Evolutionary conservation across 2,113 vertebrate genomes (phyloP), one percentile per base, ranked within the genome.

Genomic region (Drymodes brunneopygia): DNA sequence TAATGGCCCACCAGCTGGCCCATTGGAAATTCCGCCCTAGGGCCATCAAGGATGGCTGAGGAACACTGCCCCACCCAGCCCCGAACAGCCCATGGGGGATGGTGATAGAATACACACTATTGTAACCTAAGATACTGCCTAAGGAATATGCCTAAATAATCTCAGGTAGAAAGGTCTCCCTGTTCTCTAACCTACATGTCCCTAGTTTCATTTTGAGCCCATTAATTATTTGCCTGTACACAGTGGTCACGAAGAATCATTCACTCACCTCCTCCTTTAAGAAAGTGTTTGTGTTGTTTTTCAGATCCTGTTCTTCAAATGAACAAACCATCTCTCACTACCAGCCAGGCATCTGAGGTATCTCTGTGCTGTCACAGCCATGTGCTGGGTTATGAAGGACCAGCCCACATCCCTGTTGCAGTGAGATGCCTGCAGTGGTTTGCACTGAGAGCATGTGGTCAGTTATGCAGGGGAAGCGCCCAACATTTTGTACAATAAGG

Each of bases 371-470:
- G 11, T 18, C 12, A 2, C 21, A 72, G 42, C 35, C 15, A 15
- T 5, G 1, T 4, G 14, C 48, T 61, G 65, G 18, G 50, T 19
- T 56, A 61, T 25, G 33, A 82, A 36, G 12, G 15, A 58, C 18
- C 7, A 25, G 25, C 11, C 51, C 45, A 23, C 15, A 10, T 10
- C 42, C 48, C 35, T 14, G 50, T 7, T 22, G 7, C 64, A 53
- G 38, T 4, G 28, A 85, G 54, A 62, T 4, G 12, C 15, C 12
- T 4, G 11, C 54, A 36, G 57, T 2, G 7, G 28, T 36, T 45
- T 3, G 3, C 38, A 47, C 5, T 0, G 0, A 51, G 0, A 94
- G n/a, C 36, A 17, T 2, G 11, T 14, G 57, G 22, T 28, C 48
- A 70, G 17, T 9, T 36, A 83, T 6, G 20, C 44, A 33, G 57